Evolutionary conservation across 2,797 vertebrate genomes (phyloP).

Genomic region (Tragopan temminckii): DNA sequence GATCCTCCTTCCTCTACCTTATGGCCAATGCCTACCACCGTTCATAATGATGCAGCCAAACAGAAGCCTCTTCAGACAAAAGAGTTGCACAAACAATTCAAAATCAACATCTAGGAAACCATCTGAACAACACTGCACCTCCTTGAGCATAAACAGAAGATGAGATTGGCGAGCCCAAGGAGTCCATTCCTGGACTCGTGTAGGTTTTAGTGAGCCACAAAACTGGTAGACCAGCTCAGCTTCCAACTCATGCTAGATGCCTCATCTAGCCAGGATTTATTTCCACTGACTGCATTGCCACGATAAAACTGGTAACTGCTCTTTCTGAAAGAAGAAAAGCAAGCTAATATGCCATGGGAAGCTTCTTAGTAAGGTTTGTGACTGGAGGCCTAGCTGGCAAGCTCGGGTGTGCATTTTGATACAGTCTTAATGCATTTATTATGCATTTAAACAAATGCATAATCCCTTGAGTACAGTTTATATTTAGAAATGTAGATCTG

Average conservation of each 20-base stretch:
- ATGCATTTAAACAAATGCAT: slow-evolving; percentile 69
- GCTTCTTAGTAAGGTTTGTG: slow-evolving; percentile 10
- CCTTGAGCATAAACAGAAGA: rapidly evolving
- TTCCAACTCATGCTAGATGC: not conserved
- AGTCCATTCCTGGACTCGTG: not conserved
- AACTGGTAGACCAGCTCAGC: not conserved
- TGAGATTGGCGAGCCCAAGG: rapidly evolving
- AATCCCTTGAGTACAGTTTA: slow-evolving; percentile 46
- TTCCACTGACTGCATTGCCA: not conserved
- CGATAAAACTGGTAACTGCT: not conserved
- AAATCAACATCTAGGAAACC: not conserved
- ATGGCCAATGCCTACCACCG: rapidly evolving
- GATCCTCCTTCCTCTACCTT: not conserved
- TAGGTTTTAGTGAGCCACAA: not conserved
- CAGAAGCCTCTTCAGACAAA: not conserved
- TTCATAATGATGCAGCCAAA: not conserved
- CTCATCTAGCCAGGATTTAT: not conserved
- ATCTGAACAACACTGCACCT: not conserved
- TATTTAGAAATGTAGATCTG: not conserved
- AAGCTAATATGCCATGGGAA: slow-evolving; percentile 1
- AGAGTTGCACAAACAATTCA: rapidly evolving
- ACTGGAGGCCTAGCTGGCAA: slow-evolving; percentile 47
- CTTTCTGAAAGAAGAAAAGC: not conserved
- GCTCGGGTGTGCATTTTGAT: slow-evolving; percentile 18
- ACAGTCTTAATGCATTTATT: slow-evolving; percentile 59